A percentile compares a stretch with the other conserved stretches of the same genome.
Evolutionary conservation across 92 coral and sea anemone species (phyloP).

Genomic region (Palythoa grandiflora): DNA sequence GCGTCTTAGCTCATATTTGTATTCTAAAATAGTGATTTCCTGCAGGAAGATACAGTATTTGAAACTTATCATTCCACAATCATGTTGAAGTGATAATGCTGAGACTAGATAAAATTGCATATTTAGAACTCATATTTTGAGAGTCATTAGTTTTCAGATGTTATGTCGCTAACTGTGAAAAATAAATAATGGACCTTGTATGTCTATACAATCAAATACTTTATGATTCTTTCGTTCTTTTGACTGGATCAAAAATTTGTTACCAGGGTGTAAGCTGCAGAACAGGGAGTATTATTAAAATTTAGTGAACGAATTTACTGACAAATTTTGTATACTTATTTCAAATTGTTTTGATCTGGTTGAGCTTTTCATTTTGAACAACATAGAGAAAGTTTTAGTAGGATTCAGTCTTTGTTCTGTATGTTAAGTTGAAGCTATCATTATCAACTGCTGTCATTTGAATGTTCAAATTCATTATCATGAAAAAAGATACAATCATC

Average conservation of each 20-base stretch:
- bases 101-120: not conserved
- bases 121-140: slow-evolving; percentile 14
- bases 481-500: slow-evolving; percentile 4
- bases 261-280: not conserved
- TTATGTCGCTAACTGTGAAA: slow-evolving; percentile 1
- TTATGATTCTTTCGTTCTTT: not conserved
- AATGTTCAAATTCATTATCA: not conserved
- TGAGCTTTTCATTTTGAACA: not conserved
- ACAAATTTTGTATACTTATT: not conserved
- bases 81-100: slow-evolving; percentile 10
- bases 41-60: not conserved
- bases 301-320: not conserved
- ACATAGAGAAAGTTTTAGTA: slow-evolving; percentile 4
- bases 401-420: not conserved
- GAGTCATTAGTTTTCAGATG: slow-evolving; percentile 12
- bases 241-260: not conserved
- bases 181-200: slow-evolving; percentile 6
- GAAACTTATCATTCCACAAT: not conserved
- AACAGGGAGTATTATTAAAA: not conserved
- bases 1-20: not conserved
- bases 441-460: not conserved
- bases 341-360: not conserved
- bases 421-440: not conserved
- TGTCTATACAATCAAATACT: slow-evolving; percentile 10
- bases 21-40: slow-evolving; percentile 15